Evolutionary conservation across 2,888 invertebrate genomes (phyloP).

Genomic region (Drymonia ruficornis): DNA sequence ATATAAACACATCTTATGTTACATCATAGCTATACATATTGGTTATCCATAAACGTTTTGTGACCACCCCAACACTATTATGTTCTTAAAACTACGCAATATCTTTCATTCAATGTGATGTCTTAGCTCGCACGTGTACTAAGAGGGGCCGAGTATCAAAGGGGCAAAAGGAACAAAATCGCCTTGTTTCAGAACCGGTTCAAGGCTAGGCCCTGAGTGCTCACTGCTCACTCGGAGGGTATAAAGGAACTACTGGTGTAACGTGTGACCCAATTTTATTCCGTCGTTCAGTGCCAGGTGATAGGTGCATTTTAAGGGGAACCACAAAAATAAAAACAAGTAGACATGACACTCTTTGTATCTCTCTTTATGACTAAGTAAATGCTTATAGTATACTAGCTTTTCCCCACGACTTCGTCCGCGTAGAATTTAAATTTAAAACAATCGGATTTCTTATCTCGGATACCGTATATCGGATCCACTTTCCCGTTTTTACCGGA

Average conservation of each 20-base stretch:
- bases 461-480: too few species aligned
- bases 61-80: constrained; percentile 4
- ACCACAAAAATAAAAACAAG: not conserved
- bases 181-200: constrained; percentile 54
- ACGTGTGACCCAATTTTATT: constrained; percentile 80
- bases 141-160: constrained; percentile 60
- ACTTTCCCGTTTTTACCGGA: too few species aligned
- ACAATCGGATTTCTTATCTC: too few species aligned
- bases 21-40: not conserved
- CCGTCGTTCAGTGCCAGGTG: constrained; percentile 63
- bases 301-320: constrained; percentile 73
- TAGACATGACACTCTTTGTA: not conserved
- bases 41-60: not conserved
- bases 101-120: constrained; percentile 51
- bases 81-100: constrained; percentile 28
- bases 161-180: constrained; percentile 47
- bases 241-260: constrained; percentile 50
- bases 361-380: too few species aligned
- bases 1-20: too few species aligned
- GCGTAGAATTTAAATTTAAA: too few species aligned
- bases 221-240: constrained; percentile 31
- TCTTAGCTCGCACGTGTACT: constrained; percentile 72
- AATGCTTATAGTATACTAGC: too few species aligned
- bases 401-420: too few species aligned
- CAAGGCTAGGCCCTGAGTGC: constrained; percentile 38